Base-by-base conservation (phyloP, 2,888 invertebrate species). In the Meiosimyza platycephala region DNA sequence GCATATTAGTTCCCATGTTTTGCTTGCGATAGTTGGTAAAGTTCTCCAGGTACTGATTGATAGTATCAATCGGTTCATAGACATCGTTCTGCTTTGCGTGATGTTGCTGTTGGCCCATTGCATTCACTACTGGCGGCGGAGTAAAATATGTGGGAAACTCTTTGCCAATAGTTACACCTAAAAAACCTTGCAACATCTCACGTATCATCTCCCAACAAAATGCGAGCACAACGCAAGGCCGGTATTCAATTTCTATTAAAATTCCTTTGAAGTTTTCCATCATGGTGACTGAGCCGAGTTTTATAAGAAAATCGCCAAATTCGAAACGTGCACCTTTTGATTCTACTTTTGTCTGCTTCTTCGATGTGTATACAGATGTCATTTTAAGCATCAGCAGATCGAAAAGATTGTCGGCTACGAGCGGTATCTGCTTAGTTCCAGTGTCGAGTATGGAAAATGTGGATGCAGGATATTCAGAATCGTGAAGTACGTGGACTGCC, bases 391-490 rank as follows among this genome's bases (percentile, higher is more conserved):
- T 95, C 0, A 98, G 88, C 70, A 96, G 88, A 86, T 98, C 98
- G 83, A 98, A 97, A 3, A 97, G 89, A 1, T 94, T 93, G 83
- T 98, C 98, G 0, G 97, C 96, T 50, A 96, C 94, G 0, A 98
- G 90, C 2, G 96, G 94, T 48, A 96, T 93, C 74, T 93, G 93
- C 84, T 95, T 95, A 13, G 91, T 92, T 0, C 95, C 96, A 66
- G 93, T 93, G 81, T 98, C 98, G 9, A 98, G 89, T 47, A 97
- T 92, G 11, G 97, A 94, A 88, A 97, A 98, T 3, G 96, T 96
- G 0, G 97, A 95, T 0, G 96, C 97, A 0, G 98, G 98, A 83
- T 96, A 95, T 84, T 98, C 98, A 0, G 96, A 97, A 86, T 98
- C 96, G 88, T 98, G 97, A 11, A 98, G 89, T n/a, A 98, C 93